These are phyloP conservation scores for Eupithecia inturbata DNA, from an alignment of 2,888 invertebrate species.

Conservation along the genomic window DNA sequence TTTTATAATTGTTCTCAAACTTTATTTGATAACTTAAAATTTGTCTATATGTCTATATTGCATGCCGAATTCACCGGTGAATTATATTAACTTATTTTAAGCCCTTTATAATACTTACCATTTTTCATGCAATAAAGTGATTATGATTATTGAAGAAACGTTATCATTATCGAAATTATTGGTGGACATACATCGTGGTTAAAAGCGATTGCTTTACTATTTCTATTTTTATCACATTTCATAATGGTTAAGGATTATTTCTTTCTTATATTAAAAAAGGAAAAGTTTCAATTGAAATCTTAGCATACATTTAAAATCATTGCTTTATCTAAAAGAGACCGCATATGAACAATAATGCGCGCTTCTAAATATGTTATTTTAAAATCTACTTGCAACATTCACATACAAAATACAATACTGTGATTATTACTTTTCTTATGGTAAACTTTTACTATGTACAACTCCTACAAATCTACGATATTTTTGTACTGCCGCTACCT, in stretches of 20 bases:
- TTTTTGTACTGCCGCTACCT: conserved; percentile 30
- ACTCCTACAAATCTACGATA: conserved; percentile 22
- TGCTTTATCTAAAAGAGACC: background rate
- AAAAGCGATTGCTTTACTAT: conserved; percentile 2
- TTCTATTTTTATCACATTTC: conserved; percentile 3
- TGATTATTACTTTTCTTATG: background rate
- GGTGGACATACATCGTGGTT: background rate
- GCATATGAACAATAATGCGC: conserved; percentile 1
- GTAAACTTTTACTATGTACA: background rate
- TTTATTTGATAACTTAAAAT: too few species aligned
- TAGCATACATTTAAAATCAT: background rate
- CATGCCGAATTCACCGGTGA: too few species aligned
- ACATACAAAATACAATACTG: conserved; percentile 27
- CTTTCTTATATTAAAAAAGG: background rate
- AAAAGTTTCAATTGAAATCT: background rate
- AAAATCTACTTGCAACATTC: conserved; percentile 21
- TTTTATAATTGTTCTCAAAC: background rate
- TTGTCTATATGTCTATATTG: too few species aligned
- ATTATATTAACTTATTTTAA: too few species aligned
- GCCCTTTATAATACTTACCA: too few species aligned
- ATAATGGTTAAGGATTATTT: background rate
- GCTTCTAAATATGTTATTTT: background rate
- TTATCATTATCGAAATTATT: background rate
- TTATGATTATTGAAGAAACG: background rate
- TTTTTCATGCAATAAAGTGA: too few species aligned